Percentiles rank a stretch among this genome's conserved stretches.
phyloP scores from a whole-genome alignment of 1,140 invertebrate species.

The Epicauta chinensis region DNA sequence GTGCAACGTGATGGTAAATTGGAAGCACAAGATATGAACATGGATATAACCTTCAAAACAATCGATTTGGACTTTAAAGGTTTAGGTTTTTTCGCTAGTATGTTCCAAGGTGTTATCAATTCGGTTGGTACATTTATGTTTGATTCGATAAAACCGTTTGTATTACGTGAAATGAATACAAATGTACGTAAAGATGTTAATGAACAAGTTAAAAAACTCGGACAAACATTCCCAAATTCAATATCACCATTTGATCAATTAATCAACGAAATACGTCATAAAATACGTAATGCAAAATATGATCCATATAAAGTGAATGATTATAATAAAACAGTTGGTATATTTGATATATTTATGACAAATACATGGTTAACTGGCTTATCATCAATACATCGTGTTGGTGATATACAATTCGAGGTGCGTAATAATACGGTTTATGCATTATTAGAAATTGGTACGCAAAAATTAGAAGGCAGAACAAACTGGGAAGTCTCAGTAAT shows the following conservation, averaged over 20 bases:
- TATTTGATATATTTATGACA: constrained; percentile 59
- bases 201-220: constrained; percentile 51
- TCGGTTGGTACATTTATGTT: constrained; percentile 75
- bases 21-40: constrained; percentile 66
- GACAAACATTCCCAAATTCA: constrained; percentile 74
- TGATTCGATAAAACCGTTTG: constrained; percentile 77
- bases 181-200: constrained; percentile 51
- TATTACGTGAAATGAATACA: constrained; percentile 68
- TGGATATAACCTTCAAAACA: constrained; percentile 71
- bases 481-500: constrained; percentile 69
- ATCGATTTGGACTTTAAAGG: constrained; percentile 77
- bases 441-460: constrained; percentile 67
- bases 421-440: constrained; percentile 62
- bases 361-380: constrained; percentile 73
- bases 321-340: constrained; percentile 61
- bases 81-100: constrained; percentile 63
- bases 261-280: constrained; percentile 63
- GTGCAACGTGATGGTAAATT: constrained; percentile 67
- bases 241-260: constrained; percentile 78
- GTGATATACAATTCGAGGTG: constrained; percentile 66
- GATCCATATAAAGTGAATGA: constrained; percentile 69
- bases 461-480: constrained; percentile 65
- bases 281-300: constrained; percentile 60
- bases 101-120: constrained; percentile 73
- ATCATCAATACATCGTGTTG: constrained; percentile 72